A percentile compares a stretch with the other conserved stretches of the same genome.
These are phyloP conservation scores for Tolypeutes matacus DNA, from an alignment of 2,797 vertebrate species.

Conservation along the genomic window DNA sequence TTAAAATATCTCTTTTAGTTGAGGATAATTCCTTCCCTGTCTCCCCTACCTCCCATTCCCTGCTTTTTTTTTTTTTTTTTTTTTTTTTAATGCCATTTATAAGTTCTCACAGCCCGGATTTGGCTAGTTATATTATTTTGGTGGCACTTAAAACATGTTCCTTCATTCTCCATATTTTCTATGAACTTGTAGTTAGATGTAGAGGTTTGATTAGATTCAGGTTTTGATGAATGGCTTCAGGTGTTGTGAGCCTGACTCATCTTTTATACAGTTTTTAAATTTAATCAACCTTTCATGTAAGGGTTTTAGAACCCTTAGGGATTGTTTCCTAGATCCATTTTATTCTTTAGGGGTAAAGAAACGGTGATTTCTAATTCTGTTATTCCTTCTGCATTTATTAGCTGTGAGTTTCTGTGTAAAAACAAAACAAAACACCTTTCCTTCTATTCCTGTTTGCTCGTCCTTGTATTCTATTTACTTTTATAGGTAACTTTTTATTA, in stretches of 20 bases:
- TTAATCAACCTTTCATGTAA: background rate
- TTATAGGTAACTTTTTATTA: background rate
- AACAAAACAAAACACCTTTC: background rate
- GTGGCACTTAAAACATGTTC: background rate
- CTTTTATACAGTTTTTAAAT: background rate
- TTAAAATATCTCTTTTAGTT: background rate
- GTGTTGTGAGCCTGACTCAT: background rate
- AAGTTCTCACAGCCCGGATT: background rate
- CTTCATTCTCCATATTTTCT: background rate
- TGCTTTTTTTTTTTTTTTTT: background rate
- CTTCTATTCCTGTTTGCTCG: background rate
- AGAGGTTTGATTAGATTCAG: background rate
- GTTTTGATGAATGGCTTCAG: background rate
- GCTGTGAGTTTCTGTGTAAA: constrained; percentile 1
- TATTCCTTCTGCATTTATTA: constrained; percentile 7
- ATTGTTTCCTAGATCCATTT: background rate
- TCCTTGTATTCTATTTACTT: background rate
- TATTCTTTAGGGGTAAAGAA: background rate
- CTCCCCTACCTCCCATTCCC: too few species aligned
- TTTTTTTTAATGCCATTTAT: background rate
- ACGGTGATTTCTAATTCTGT: background rate
- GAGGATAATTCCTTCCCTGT: background rate
- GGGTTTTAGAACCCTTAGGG: background rate
- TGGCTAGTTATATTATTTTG: background rate
- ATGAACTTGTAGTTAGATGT: background rate